Conservation (phyloP, 2,797 vertebrate species). For the Darevskia mixta region DNA sequence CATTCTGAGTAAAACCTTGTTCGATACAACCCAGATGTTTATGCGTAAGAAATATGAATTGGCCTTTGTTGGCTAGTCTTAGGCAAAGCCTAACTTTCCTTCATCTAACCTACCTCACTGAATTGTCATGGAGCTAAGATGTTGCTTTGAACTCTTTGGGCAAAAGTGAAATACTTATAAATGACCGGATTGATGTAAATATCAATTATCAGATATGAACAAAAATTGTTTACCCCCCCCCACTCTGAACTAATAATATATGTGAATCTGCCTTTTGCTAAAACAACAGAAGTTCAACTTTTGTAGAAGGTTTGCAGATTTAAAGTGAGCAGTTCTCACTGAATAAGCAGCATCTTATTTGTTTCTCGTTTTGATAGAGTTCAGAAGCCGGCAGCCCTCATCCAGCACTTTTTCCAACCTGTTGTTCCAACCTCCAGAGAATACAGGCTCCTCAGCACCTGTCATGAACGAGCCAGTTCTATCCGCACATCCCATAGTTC, state of each 20-base stretch:
- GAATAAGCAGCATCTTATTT: conserved; percentile 31
- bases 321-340: not conserved
- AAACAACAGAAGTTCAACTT: not conserved
- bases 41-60: not conserved
- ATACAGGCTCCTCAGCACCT: conserved; percentile 65
- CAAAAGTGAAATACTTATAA: not conserved
- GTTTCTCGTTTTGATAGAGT: conserved; percentile 71
- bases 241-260: not conserved
- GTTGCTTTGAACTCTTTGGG: not conserved
- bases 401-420: conserved; percentile 76
- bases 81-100: not conserved
- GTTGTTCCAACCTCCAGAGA: conserved; percentile 77
- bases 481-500: conserved; percentile 61
- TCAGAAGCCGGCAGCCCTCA: conserved; percentile 81
- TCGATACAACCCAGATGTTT: not conserved
- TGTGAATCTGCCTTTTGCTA: not conserved
- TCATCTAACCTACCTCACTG: not conserved
- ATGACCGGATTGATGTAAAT: not conserved
- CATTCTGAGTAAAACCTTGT: no score
- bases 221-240: not conserved
- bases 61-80: not conserved
- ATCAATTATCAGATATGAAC: not conserved
- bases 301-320: not conserved
- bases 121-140: not conserved
- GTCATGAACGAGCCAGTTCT: conserved; percentile 53